phyloP scores from a whole-genome alignment of 1,140 invertebrate genomes.

The Lepidotrigona ventralis region DNA sequence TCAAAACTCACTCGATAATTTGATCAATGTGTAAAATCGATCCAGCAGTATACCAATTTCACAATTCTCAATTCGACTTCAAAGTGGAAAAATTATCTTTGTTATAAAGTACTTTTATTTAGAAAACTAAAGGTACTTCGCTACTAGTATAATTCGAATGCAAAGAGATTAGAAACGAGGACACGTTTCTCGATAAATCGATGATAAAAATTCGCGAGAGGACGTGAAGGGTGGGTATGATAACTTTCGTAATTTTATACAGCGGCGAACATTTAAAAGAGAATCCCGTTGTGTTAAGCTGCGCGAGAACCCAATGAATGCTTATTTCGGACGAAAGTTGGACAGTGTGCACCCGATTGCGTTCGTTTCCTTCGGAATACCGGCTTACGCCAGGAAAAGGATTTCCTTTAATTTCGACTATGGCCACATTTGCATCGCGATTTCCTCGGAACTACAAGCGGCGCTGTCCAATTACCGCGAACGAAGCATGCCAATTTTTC shows the following conservation, averaged over 20 bases:
- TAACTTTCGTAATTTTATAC: neutral
- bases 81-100: too few relatives aligned
- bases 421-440: conserved; percentile 36
- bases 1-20: too few relatives aligned
- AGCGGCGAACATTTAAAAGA: neutral
- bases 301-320: conserved; percentile 15
- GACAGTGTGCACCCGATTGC: conserved; percentile 16
- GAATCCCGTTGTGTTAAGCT: conserved; percentile 5
- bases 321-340: conserved; percentile 15
- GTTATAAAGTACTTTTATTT: too few relatives aligned
- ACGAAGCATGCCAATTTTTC: conserved; percentile 14
- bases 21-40: too few relatives aligned
- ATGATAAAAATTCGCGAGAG: too few relatives aligned
- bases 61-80: too few relatives aligned
- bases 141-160: too few relatives aligned
- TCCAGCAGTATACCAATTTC: too few relatives aligned
- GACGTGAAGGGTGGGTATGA: neutral
- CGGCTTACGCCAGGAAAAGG: conserved; percentile 15
- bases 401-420: conserved; percentile 46
- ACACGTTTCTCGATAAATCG: neutral
- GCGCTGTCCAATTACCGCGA: conserved; percentile 32
- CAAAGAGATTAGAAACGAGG: too few relatives aligned
- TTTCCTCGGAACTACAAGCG: neutral
- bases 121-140: too few relatives aligned
- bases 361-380: neutral